Evolutionary conservation across 2,888 invertebrate species (phyloP).

Genomic region (Aspidapion aeneum): DNA sequence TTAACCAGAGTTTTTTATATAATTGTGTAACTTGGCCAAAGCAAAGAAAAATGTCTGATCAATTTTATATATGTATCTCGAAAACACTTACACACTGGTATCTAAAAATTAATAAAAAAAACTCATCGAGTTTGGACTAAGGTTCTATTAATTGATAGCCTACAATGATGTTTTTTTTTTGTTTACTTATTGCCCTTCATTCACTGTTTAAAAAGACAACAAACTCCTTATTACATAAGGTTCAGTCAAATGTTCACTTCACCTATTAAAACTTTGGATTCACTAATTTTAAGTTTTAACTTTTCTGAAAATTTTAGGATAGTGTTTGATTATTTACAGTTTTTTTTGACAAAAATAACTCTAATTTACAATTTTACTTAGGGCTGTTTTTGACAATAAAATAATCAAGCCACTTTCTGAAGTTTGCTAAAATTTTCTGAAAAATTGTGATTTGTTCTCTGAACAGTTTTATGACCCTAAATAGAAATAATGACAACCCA

Average conservation of each 20-base stretch:
- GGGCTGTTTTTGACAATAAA: too few species aligned
- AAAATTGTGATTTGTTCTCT: background rate
- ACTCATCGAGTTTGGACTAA: slow-evolving; percentile 34
- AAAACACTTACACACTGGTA: slow-evolving; percentile 32
- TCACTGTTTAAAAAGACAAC: slow-evolving; percentile 26
- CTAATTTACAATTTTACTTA: too few species aligned
- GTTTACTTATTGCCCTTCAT: slow-evolving; percentile 42
- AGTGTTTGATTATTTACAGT: background rate
- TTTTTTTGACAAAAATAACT: too few species aligned
- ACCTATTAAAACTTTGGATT: background rate
- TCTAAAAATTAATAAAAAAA: slow-evolving; percentile 20
- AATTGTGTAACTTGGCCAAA: background rate
- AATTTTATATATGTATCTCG: slow-evolving; percentile 35
- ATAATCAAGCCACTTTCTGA: too few species aligned
- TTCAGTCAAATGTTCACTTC: background rate
- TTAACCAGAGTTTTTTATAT: slow-evolving; percentile 5
- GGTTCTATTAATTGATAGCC: slow-evolving; percentile 38
- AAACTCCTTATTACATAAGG: slow-evolving; percentile 13
- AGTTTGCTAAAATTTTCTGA: background rate
- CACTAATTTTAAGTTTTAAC: background rate
- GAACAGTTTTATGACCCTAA: background rate
- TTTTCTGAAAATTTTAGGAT: background rate
- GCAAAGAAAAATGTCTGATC: slow-evolving; percentile 12
- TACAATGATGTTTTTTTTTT: slow-evolving; percentile 34
- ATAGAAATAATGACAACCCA: background rate